Evolutionary conservation across 1,140 invertebrate genomes (phyloP).

Genomic region (Sarcophaga peregrina): DNA sequence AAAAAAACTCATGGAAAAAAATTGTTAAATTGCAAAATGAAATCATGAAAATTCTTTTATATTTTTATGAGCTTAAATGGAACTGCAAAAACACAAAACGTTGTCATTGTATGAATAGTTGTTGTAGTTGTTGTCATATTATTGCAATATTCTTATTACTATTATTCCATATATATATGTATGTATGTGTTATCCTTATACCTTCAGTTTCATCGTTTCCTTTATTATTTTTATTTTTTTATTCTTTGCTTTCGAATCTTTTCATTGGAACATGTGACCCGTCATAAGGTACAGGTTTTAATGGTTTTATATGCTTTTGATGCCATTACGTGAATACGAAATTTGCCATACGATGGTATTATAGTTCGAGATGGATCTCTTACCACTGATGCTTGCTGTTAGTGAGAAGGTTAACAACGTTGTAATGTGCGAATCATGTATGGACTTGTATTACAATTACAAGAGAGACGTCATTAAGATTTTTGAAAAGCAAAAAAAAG

Average conservation of each 20-base stretch:
- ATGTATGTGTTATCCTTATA: neutral
- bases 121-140: neutral
- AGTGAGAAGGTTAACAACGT: constrained; percentile 32
- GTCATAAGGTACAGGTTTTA: constrained; percentile 36
- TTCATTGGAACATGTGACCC: constrained; percentile 13
- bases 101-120: constrained; percentile 23
- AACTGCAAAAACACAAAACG: constrained; percentile 8
- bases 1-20: neutral
- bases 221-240: neutral
- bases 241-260: neutral
- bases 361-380: neutral
- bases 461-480: neutral
- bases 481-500: too few relatives aligned
- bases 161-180: neutral
- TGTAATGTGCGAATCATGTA: constrained; percentile 34
- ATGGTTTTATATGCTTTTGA: neutral
- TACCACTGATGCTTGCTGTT: neutral
- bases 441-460: constrained; percentile 16
- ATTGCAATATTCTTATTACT: neutral
- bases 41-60: constrained; percentile 42
- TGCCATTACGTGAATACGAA: neutral
- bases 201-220: neutral
- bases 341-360: neutral
- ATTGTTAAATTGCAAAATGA: constrained; percentile 39
- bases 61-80: constrained; percentile 37